Evolutionary conservation across 2,797 vertebrate genomes (phyloP), one percentile per base, ranked within the genome.

Genomic region (Sphenopsis melanotis): DNA sequence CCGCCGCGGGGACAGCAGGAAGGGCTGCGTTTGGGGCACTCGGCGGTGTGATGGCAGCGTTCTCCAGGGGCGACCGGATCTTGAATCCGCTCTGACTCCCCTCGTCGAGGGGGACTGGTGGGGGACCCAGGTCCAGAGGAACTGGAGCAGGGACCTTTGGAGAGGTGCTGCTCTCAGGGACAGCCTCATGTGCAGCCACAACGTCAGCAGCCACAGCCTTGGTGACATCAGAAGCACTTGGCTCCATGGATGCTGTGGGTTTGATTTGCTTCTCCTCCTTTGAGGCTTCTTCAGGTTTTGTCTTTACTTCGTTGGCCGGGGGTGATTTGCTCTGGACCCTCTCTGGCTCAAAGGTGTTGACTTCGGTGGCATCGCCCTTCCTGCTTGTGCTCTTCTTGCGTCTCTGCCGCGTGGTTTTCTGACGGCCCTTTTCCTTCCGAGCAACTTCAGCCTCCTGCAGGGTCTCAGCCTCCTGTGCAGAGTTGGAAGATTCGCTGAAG

Each of bases 391-490:
- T 97, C 90, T 98, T 97, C 96, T 98, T 99, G 96, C 98, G 98
- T 24, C 98, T 97, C 52, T 98, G 99, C 65, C 98, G 98, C 0
- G 97, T 94, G 14, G 97, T 96, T 98, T 99, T 99, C 74, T 98
- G 98, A 59, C 98, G 98, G 39, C 98, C 97, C 96, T 98, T 99
- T 24, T 98, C 98, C 97, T 98, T 99, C 32, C 98, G 97, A 68
- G 92, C 72, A 9, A 93, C 87, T 26, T 97, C 81, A 1, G 97
- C 97, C 90, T 98, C 98, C 93, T 96, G 97, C 72, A 79, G 59
- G 32, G 93, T 87, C 72, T 98, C 98, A 0, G 94, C 75, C 79
- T 98, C 98, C 52, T 98, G 98, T 0, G 96, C 82, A 2, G 97
- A 89, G 30, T 97, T 97, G 41, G 97, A 96, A 52, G 97, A 95